These are phyloP conservation scores for Vulpes ferrilata DNA, from an alignment of 2,113 vertebrate species.

Conservation along the genomic window DNA sequence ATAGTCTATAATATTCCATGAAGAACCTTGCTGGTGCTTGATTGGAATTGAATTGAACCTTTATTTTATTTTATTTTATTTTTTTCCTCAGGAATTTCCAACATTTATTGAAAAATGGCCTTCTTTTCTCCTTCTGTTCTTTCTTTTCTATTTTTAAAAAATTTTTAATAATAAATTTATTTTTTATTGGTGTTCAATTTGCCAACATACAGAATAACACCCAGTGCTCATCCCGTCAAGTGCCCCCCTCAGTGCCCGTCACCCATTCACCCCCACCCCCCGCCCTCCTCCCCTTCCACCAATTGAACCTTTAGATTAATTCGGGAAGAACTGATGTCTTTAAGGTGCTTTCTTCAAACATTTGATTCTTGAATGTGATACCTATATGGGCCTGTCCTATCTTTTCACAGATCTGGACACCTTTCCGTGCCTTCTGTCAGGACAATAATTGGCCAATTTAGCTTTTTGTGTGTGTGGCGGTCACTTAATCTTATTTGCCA, in stretches of 20 bases:
- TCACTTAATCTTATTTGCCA: neutral
- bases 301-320: neutral
- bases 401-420: neutral
- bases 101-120: no score
- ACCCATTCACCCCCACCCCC: no score
- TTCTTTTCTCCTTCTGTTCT: no score
- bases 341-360: neutral
- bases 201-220: no score
- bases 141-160: no score
- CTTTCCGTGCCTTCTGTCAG: neutral
- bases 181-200: no score
- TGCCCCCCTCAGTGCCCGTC: no score
- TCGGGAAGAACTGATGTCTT: neutral
- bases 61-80: no score
- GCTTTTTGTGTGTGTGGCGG: neutral
- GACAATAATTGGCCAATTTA: neutral
- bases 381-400: neutral
- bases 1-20: neutral
- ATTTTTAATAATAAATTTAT: no score
- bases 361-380: neutral
- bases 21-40: neutral
- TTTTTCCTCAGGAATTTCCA: no score
- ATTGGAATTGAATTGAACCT: neutral
- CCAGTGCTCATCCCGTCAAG: no score
- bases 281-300: no score